A percentile compares a stretch with the other conserved stretches of the same genome.
Conservation (phyloP, 2,888 invertebrate species). For the Caenorhabditis parvicauda region DNA sequence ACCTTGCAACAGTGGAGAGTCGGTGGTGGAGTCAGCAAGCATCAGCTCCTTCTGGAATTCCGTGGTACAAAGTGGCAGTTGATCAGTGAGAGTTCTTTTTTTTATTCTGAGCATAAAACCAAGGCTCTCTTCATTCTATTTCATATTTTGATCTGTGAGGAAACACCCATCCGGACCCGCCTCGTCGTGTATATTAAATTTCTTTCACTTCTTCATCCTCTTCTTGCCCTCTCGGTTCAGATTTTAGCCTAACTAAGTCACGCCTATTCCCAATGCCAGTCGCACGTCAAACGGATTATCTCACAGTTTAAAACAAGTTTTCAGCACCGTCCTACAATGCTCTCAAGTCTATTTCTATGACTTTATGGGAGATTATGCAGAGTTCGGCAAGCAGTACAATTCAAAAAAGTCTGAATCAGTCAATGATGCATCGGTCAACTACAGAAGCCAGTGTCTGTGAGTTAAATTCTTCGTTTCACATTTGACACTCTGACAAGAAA, state of each 20-base stretch:
- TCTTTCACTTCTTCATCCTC: too few species aligned
- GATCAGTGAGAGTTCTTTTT: slow-evolving; percentile 48
- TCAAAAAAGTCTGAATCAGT: slow-evolving; percentile 44
- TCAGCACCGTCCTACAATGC: slow-evolving; percentile 69
- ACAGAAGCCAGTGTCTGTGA: slow-evolving; percentile 32
- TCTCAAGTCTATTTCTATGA: slow-evolving; percentile 66
- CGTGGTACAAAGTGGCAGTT: slow-evolving; percentile 69
- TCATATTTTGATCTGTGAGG: too few species aligned
- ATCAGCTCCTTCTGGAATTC: slow-evolving; percentile 71
- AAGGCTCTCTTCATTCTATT: too few species aligned
- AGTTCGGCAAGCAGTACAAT: slow-evolving; percentile 57
- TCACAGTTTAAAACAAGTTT: slow-evolving; percentile 45
- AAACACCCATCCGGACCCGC: too few species aligned
- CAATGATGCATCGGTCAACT: slow-evolving; percentile 36
- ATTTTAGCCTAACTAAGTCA: too few species aligned
- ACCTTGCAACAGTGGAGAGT: slow-evolving; percentile 71
- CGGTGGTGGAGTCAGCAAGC: slow-evolving; percentile 70
- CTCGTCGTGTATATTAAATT: too few species aligned
- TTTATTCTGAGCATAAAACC: neutral
- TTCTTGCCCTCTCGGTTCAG: too few species aligned
- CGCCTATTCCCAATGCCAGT: too few species aligned
- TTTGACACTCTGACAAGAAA: too few species aligned
- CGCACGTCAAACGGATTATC: too few species aligned
- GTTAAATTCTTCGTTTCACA: slow-evolving; percentile 9
- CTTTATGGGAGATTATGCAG: slow-evolving; percentile 72